Base-by-base conservation (phyloP, 2,797 vertebrate genomes). In the Hylomyscus alleni region DNA sequence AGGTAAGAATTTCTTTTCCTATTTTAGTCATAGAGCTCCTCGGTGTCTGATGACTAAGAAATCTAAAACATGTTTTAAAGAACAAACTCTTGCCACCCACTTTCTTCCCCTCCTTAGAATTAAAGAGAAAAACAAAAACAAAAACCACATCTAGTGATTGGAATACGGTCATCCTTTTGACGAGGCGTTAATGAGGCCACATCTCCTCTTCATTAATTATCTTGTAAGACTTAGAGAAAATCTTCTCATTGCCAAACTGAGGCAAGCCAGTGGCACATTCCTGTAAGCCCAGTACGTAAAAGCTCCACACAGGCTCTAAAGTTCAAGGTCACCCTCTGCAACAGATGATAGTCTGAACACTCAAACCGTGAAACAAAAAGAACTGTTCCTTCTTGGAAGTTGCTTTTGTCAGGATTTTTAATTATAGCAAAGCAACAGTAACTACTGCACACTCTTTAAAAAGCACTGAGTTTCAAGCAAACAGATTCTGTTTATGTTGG, bases 401-500 rank as follows among this genome's bases (percentile, higher is more conserved):
- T 58, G 6, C 37, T 89, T 76, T 47, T 34, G 26, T 24, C 15
- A 14, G 72, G 54, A 75, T 34, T 60, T 22, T 89, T 75, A 58
- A 75, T 60, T 76, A 47, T 4, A 89, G 72, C 69, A 89, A 44
- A 3, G 17, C 17, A 47, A 76, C 37, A 76, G 85, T 75, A 60
- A 76, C 86, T 89, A 76, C 26, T 34, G 72, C 12, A 22, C 3
- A 20, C 3, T 86, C 40, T 85, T 90, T 92, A 54, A 96, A 89
- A 94, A 47, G n/a, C 54, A 80, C 78, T 62, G 47, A 72, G 44
- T 47, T 93, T 78, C 89, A 47, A 93, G 54, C 75, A 89, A 93
- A 93, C n/a, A 72, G 75, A 89, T 60, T 62, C 82, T 95, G 52
- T 93, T 97, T 60, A 90, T 34, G 69, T 86, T 52, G 65, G 44